Evolutionary conservation across 1,140 invertebrate species (phyloP), one percentile per base, ranked within the genome.

Genomic region (Drosophila repletoides): DNA sequence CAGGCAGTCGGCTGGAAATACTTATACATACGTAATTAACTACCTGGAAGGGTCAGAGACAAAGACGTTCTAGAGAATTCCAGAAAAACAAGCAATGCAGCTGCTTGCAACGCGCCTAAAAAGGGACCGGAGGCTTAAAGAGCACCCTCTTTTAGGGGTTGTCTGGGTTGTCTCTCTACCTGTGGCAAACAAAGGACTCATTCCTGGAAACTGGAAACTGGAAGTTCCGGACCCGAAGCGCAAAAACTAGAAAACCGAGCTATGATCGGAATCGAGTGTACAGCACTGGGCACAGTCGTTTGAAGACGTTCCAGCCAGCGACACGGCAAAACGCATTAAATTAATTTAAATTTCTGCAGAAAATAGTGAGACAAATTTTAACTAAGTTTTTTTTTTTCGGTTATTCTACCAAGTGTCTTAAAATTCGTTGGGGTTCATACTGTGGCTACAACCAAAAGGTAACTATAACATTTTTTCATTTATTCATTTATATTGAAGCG

Each of bases 221-320:
- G n/a, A n/a, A n/a, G n/a, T n/a, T n/a, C n/a, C n/a, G n/a, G n/a
- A n/a, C n/a, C n/a, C n/a, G n/a, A n/a, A n/a, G n/a, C n/a, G n/a
- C n/a, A n/a, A n/a, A n/a, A n/a, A n/a, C n/a, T n/a, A n/a, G n/a
- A n/a, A n/a, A n/a, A n/a, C n/a, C n/a, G n/a, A n/a, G n/a, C n/a
- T n/a, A n/a, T n/a, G n/a, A n/a, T n/a, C n/a, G n/a, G n/a, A n/a
- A n/a, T n/a, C n/a, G n/a, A n/a, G n/a, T n/a, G 10, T 24, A 36
- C 5, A 31, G 9, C 10, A n/a, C 43, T 21, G 58, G 19, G 10
- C 66, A 69, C 69, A 72, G 65, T 72, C 69, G 58, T 55, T 22
- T 55, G 5, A 19, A n/a, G 49, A 40, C 53, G 33, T 46, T 52
- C n/a, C 7, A 68, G 36, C 49, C 48, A 72, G 56, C 65, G 69